A percentile compares a stretch with the other conserved stretches of the same genome.
Conservation (phyloP, 2,888 invertebrate genomes). For the Himalopsyche tibetana region DNA sequence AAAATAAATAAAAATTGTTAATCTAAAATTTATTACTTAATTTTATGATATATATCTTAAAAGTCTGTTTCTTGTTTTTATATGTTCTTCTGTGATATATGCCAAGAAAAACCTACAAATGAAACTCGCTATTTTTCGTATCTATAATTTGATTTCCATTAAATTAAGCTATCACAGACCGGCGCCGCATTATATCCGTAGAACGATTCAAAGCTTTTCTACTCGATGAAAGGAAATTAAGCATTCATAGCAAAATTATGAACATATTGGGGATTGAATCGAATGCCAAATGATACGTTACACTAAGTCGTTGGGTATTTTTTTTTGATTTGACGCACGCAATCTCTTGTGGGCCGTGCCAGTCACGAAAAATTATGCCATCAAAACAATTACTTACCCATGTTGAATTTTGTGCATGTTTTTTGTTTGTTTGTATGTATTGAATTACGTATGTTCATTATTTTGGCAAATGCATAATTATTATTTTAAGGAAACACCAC, state of each 20-base stretch:
- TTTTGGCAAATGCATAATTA: no score
- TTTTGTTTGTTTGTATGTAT: background rate
- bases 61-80: no score
- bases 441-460: background rate
- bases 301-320: background rate
- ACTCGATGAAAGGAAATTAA: slow-evolving; percentile 9
- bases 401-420: background rate
- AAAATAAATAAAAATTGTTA: no score
- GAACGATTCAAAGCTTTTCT: background rate
- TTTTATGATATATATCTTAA: no score
- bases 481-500: no score
- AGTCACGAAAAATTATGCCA: background rate
- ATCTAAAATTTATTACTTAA: no score
- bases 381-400: background rate
- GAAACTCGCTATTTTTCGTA: no score
- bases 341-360: background rate
- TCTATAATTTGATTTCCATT: background rate
- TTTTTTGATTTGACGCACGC: slow-evolving; percentile 22
- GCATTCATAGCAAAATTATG: slow-evolving; percentile 16
- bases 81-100: no score
- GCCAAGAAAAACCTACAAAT: no score
- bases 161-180: slow-evolving; percentile 25
- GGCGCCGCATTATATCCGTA: background rate
- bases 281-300: slow-evolving; percentile 24
- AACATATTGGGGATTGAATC: slow-evolving; percentile 14